Evolutionary conservation across 2,888 invertebrate species (phyloP).

Genomic region (Seira sanloemensis): DNA sequence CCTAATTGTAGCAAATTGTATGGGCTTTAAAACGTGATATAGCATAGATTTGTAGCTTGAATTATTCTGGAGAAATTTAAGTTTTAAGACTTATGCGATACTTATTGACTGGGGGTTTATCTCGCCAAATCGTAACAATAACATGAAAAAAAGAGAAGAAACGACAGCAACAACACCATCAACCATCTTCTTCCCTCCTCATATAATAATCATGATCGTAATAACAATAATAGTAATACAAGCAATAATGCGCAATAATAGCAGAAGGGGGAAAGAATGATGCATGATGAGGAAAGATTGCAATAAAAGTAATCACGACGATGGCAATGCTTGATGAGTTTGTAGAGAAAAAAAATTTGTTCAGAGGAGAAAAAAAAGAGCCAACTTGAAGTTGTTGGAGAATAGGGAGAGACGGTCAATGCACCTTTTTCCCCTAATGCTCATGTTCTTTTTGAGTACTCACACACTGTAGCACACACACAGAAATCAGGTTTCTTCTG

Average conservation of each 20-base stretch:
- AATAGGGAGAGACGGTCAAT: slow-evolving; percentile 58
- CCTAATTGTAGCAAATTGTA: too few species aligned
- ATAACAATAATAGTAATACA: slow-evolving; percentile 36
- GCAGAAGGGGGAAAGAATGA: slow-evolving; percentile 15
- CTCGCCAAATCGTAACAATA: slow-evolving; percentile 29
- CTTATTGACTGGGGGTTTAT: too few species aligned
- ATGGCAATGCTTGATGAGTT: slow-evolving; percentile 14
- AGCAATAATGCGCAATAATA: slow-evolving; percentile 32
- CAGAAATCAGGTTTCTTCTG: too few species aligned
- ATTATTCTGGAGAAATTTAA: too few species aligned
- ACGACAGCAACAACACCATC: slow-evolving; percentile 2
- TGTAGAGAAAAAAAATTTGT: slow-evolving; percentile 19
- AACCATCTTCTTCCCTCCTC: slow-evolving; percentile 18
- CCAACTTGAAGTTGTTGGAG: slow-evolving; percentile 20
- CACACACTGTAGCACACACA: too few species aligned
- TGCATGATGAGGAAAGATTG: slow-evolving; percentile 28
- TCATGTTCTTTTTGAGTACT: slow-evolving; percentile 32
- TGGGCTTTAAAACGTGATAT: too few species aligned
- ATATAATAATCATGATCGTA: slow-evolving; percentile 32
- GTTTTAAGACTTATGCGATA: too few species aligned
- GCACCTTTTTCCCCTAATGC: slow-evolving; percentile 58
- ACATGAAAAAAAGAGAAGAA: slow-evolving; percentile 21
- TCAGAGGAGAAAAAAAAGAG: slow-evolving; percentile 16
- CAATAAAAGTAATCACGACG: slow-evolving; percentile 16
- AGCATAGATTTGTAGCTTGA: too few species aligned